Evolutionary conservation across 2,888 invertebrate species (phyloP), one percentile per base, ranked within the genome.

Genomic region (Teinopalpus imperialis): DNA sequence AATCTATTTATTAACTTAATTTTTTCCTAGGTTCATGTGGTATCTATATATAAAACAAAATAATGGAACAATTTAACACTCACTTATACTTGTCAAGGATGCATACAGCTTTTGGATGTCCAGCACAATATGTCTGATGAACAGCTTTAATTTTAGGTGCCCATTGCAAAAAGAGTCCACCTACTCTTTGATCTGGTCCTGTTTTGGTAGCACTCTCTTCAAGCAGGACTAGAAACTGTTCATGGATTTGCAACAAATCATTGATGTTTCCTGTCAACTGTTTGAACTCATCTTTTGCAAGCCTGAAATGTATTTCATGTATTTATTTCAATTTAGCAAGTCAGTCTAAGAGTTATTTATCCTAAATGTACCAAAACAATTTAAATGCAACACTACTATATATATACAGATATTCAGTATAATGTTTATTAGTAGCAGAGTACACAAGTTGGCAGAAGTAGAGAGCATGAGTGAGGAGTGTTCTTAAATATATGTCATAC

Each of bases 101-200:
- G 69, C 95, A 95, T 32, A 98, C 98, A 54, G 98, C 98, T 78
- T 93, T 93, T 0, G 99, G 99, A 90, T 99, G 99, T 56, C 96
- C 93, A 44, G 94, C 92, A 81, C 98, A 98, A 78, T 99, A 99
- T 7, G 91, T 90, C 66, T 94, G 93, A 75, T 98, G 97, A 6
- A 97, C 93, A 55, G 90, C 87, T 81, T 98, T 97, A 57, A 97
- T 91, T 67, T 92, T 91, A 10, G 95, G 93, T 2, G 96, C 96
- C 82, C 94, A 93, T 48, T 94, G 94, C 48, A 99, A 83, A 77
- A 99, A 98, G 6, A 98, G 88, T 58, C 96, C 97, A 1, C 99
- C 99, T 9, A 97, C 94, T 61, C 96, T 91, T 75, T 98, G 97
- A 53, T 96, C 94, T 3, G 90, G 85, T 2, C 93, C 92, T 34